These are phyloP conservation scores for Pangasius djambal DNA, from an alignment of 2,797 vertebrate genomes.

Conservation along the genomic window DNA sequence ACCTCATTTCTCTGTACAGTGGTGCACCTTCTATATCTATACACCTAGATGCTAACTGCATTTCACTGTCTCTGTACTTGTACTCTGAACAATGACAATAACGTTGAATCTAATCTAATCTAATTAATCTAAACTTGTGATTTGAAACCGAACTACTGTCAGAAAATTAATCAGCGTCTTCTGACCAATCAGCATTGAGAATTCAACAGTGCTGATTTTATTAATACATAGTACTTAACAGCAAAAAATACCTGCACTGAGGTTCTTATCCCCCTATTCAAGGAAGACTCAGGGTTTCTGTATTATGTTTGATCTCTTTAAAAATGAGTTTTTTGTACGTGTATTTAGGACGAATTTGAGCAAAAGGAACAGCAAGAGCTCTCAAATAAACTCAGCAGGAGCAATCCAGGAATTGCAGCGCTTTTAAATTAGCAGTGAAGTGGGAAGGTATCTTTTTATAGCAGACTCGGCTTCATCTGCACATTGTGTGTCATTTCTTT, in stretches of 20 bases:
- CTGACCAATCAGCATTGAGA: neutral
- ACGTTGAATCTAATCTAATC: too few relatives aligned
- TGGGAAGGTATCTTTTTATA: neutral
- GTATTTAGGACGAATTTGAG: neutral
- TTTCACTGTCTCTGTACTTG: too few relatives aligned
- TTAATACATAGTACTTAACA: too few relatives aligned
- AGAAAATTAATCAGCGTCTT: neutral
- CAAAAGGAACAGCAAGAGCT: neutral
- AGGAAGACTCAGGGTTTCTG: neutral
- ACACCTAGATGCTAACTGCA: too few relatives aligned
- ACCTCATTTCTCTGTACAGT: rapidly evolving
- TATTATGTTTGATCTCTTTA: neutral
- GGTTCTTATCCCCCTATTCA: neutral
- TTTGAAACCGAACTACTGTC: neutral
- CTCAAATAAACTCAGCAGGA: neutral
- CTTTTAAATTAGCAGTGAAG: neutral
- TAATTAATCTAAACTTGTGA: too few relatives aligned
- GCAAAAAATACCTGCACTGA: neutral
- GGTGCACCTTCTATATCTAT: too few relatives aligned
- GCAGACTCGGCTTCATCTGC: neutral
- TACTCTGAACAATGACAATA: too few relatives aligned
- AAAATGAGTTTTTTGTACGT: neutral
- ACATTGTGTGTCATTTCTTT: neutral
- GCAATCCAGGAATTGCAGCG: neutral
- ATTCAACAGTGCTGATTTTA: neutral